Percentiles rank a stretch among this genome's conserved stretches.
Evolutionary conservation across 2,888 invertebrate species (phyloP).

Genomic region (Phyllotreta striolata): DNA sequence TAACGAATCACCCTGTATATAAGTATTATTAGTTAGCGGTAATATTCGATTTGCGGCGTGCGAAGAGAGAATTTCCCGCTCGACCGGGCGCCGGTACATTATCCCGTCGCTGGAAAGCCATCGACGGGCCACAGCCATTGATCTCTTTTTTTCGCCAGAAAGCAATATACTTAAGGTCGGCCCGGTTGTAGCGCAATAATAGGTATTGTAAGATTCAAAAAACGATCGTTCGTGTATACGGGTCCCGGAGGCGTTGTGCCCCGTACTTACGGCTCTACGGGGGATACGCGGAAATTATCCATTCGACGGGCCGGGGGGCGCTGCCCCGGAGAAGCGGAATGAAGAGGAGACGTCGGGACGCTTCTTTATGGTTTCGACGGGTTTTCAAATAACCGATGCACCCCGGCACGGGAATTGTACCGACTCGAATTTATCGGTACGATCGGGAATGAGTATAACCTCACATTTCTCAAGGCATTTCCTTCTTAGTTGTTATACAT

Average conservation of each 20-base stretch:
- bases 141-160: slow-evolving; percentile 49
- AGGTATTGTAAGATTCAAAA: slow-evolving; percentile 57
- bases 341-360: slow-evolving; percentile 8
- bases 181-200: slow-evolving; percentile 53
- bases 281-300: slow-evolving; percentile 25
- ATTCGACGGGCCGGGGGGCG: slow-evolving; percentile 4
- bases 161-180: slow-evolving; percentile 56
- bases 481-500: no score
- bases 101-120: slow-evolving; percentile 46
- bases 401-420: no score
- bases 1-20: no score
- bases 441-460: no score
- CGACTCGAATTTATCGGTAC: no score
- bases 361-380: background rate
- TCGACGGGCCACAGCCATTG: slow-evolving; percentile 51
- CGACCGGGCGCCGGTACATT: no score
- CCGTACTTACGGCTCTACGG: slow-evolving; percentile 24
- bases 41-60: no score
- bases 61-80: slow-evolving; percentile 15
- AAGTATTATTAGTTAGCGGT: no score
- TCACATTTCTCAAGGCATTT: no score
- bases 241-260: slow-evolving; percentile 31
- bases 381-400: no score
- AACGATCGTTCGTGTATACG: slow-evolving; percentile 45
- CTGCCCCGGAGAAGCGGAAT: slow-evolving; percentile 8